Evolutionary conservation across 2,797 vertebrate species (phyloP), one percentile per base, ranked within the genome.

Genomic region (Bufotes viridis): DNA sequence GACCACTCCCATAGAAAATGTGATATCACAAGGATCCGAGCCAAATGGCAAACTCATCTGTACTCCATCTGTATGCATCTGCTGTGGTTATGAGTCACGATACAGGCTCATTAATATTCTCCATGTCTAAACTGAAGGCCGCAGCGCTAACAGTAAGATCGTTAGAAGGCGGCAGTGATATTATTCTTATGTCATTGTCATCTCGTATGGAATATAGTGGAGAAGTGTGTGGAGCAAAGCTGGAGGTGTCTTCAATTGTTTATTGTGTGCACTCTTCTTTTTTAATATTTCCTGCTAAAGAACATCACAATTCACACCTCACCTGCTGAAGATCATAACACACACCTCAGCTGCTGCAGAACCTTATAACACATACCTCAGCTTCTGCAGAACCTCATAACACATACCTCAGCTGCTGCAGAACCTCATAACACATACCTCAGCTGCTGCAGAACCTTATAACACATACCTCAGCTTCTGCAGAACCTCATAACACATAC

Each of bases 31-130:
- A 42, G 20, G 7, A 42, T 0, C 2, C 13, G 7, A 74, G 34
- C 15, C 17, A 42, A 10, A 74, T 74, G 15, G 49, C 29, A 20
- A 74, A 26, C 65, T 24, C 24, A 7, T 26, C 69, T 70, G 15
- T 8, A 14, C 74, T 5, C 1, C 74, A 76, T 76, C 74, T 76
- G 74, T 76, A 76, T 53, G 42, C 74, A 24, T 22, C n/a, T n/a
- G 49, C 22, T 53, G 20, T 8, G n/a, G 34, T 3, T 10, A 74
- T 74, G 5, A 76, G 20, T 76, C 74, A 76, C 9, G 10, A 8
- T n/a, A 53, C 74, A n/a, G 7, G 42, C 22, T 76, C 74, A 76
- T 76, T 76, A 11, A 24, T 53, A 76, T 53, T 76, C 70, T 76
- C 49, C 49, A 76, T 53, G 49, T 53, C 22, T 53, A 22, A 22